phyloP scores from a whole-genome alignment of 2,797 vertebrate genomes.

The Chelon labrosus region DNA sequence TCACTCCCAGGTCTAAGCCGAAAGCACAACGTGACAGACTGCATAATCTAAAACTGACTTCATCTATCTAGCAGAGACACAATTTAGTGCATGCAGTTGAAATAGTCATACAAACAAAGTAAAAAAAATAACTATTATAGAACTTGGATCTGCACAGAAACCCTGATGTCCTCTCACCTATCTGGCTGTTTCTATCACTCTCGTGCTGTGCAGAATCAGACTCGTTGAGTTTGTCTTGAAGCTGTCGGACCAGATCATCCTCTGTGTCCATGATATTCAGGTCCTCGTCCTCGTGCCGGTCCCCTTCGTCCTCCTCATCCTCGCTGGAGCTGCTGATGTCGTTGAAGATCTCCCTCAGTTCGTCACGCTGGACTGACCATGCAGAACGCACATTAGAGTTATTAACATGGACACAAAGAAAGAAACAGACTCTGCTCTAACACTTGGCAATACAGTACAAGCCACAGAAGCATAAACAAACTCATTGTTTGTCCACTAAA shows the following conservation, averaged over 20 bases:
- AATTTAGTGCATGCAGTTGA: neutral
- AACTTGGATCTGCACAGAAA: neutral
- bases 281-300: slow-evolving; percentile 95
- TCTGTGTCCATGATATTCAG: slow-evolving; percentile 97
- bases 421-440: neutral
- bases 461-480: neutral
- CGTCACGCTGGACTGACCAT: slow-evolving; percentile 88
- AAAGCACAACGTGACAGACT: slow-evolving; percentile 25
- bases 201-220: slow-evolving; percentile 90
- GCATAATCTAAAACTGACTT: slow-evolving; percentile 27
- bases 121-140: too few species aligned
- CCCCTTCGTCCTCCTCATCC: slow-evolving; percentile 95
- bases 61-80: slow-evolving; percentile 1
- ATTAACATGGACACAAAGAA: slow-evolving; percentile 40
- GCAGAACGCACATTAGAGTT: slow-evolving; percentile 26
- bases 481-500: neutral
- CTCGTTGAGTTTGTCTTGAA: slow-evolving; percentile 93
- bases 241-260: slow-evolving; percentile 93
- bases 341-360: slow-evolving; percentile 97
- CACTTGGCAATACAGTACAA: neutral
- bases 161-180: slow-evolving; percentile 79
- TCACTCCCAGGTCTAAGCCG: slow-evolving; percentile 16
- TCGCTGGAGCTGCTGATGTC: slow-evolving; percentile 99
- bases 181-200: slow-evolving; percentile 91
- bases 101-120: too few species aligned